Percentiles rank a stretch among this genome's conserved stretches.
Conservation (phyloP, 1,140 invertebrate genomes). For the Leptinotarsa defecta region DNA sequence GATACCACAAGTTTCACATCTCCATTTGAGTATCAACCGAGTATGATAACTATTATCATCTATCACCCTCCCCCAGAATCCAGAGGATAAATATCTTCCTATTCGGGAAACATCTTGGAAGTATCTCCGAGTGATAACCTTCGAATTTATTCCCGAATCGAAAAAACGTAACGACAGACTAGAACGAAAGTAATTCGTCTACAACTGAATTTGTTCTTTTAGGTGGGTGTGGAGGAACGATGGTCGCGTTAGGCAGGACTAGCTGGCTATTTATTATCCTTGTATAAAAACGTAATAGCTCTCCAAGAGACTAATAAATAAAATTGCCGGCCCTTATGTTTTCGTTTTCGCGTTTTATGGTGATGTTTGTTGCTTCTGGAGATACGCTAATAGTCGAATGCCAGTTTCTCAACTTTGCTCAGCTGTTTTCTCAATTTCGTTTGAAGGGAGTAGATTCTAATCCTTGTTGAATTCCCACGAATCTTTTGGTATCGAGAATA, state of each 20-base stretch:
- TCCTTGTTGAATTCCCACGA: too few species aligned
- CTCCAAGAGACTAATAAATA: conserved; percentile 19
- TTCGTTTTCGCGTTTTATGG: conserved; percentile 18
- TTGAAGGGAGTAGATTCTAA: neutral
- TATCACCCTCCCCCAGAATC: too few species aligned
- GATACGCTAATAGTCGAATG: conserved; percentile 1
- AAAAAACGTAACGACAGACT: neutral
- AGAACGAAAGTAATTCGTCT: conserved; percentile 6
- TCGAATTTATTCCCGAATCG: neutral
- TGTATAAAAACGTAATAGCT: conserved; percentile 19
- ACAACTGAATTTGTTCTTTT: conserved; percentile 3
- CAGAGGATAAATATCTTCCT: too few species aligned
- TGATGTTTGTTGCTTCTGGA: conserved; percentile 11
- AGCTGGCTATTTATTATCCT: conserved; percentile 18
- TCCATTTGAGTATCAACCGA: too few species aligned
- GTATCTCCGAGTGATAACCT: neutral
- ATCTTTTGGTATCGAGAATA: too few species aligned
- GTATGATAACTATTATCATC: too few species aligned
- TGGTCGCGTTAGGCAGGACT: conserved; percentile 11
- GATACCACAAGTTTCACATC: too few species aligned
- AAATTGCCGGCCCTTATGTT: conserved; percentile 23
- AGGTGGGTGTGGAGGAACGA: conserved; percentile 7
- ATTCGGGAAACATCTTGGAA: neutral
- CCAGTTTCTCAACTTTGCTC: neutral
- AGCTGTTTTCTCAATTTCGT: neutral